Base-by-base conservation (phyloP, 2,888 invertebrate species). In the Pyrocoelia pectoralis region DNA sequence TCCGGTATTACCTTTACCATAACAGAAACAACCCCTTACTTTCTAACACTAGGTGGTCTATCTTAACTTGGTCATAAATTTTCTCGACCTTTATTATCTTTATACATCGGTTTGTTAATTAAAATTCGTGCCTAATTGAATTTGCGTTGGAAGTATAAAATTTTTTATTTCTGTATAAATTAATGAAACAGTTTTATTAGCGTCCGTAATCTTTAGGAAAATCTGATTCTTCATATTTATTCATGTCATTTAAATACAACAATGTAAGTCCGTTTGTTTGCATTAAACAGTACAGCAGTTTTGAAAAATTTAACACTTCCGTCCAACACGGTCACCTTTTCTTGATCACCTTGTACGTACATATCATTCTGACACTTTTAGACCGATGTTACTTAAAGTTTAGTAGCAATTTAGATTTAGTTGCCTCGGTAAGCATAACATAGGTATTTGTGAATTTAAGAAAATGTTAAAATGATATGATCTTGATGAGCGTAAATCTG, bases 1-100 rank as follows among this genome's bases (percentile, higher is more conserved):
- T 73, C 73, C 73, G 71, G 73, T 70, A 68, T 66, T 70, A 71
- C 71, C 71, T 70, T 61, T 3, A 43, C 13, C 15, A 43, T 33
- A 33, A 33, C 33, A 33, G 24, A 40, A 40, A 43, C 15, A 43
- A 43, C 15, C 41, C 41, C 41, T 12, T 15, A 43, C 41, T 33
- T 33, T 8, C 33, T 33, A 33, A 2, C 33, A 33, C 33, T 33
- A 33, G 33, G 33, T 33, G 52, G 53, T 57, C 62, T 58, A 49
- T 54, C 57, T 53, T 53, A 40, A 49, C 57, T 53, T 57, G 10
- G 29, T 50, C 18, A 63, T 63, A 63, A 63, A 58, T 50, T 63
- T 56, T 49, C 49, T 33, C 28, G 28, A 63, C 48, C 15, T 57
- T 52, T 40, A 43, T 57, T 62, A 62, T 62, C 62, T 57, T 48